phyloP scores from a whole-genome alignment of 2,797 vertebrate genomes.

The Meriones psammophilus region DNA sequence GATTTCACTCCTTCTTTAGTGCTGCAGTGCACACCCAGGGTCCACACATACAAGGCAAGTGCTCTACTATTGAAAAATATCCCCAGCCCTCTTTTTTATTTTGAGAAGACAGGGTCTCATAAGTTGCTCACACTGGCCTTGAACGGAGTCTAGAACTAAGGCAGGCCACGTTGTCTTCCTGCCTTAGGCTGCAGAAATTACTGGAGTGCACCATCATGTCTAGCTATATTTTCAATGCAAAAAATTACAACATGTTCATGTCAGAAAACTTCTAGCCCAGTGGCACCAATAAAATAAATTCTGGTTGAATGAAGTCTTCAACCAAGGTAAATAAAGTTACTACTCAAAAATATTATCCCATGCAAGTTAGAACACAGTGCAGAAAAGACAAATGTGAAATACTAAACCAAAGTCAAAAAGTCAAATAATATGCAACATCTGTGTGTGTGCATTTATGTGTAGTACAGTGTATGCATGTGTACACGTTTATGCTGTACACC shows the following conservation, averaged over 20 bases:
- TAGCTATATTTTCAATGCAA: constrained; percentile 45
- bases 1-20: background rate
- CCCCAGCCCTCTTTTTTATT: background rate
- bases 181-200: background rate
- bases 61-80: background rate
- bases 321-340: constrained; percentile 4
- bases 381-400: constrained; percentile 55
- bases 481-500: background rate
- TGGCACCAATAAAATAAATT: constrained; percentile 21
- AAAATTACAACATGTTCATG: background rate
- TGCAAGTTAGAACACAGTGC: constrained; percentile 36
- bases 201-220: background rate
- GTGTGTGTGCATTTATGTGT: background rate
- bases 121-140: background rate
- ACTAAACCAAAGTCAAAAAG: constrained; percentile 41
- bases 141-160: background rate
- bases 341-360: constrained; percentile 52
- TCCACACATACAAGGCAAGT: background rate
- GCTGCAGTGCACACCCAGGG: background rate
- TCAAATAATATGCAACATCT: constrained; percentile 51
- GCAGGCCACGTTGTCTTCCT: background rate
- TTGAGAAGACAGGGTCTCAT: background rate
- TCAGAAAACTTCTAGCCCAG: constrained; percentile 42
- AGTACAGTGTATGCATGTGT: too few relatives aligned
- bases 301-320: constrained; percentile 8